These are phyloP conservation scores for Lapara coniferarum DNA, from an alignment of 2,888 invertebrate species.

Conservation along the genomic window DNA sequence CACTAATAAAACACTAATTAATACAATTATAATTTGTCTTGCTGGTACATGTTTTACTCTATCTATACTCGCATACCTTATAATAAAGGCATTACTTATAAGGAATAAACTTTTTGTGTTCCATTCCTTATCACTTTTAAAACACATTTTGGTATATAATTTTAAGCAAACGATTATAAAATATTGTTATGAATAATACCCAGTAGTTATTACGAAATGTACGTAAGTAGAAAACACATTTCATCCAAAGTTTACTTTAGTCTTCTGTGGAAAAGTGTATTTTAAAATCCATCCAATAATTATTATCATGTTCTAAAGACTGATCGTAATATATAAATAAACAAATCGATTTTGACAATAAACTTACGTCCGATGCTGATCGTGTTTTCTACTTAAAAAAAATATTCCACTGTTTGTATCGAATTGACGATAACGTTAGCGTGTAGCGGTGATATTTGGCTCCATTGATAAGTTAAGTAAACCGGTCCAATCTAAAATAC, in stretches of 20 bases:
- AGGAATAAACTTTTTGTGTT: conserved; percentile 31
- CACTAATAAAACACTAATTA: background rate
- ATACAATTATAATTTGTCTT: background rate
- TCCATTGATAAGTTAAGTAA: background rate
- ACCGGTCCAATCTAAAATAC: background rate
- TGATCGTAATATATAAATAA: conserved; percentile 51
- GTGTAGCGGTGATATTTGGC: background rate
- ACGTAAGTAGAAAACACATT: conserved; percentile 14
- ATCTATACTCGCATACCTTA: conserved; percentile 34
- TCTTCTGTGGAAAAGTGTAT: background rate
- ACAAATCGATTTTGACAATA: conserved; percentile 64
- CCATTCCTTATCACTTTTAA: conserved; percentile 35
- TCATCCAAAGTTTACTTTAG: background rate
- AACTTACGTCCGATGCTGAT: conserved; percentile 58
- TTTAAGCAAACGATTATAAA: background rate
- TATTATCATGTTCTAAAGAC: conserved; percentile 57
- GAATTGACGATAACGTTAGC: background rate
- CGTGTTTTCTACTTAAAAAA: conserved; percentile 23
- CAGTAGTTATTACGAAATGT: background rate
- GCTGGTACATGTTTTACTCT: conserved; percentile 29
- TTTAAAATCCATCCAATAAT: conserved; percentile 55
- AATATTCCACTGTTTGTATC: conserved; percentile 10
- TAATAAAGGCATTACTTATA: conserved; percentile 36
- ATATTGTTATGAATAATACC: background rate
- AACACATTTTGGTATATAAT: background rate